phyloP scores from a whole-genome alignment of 2,113 vertebrate genomes.

The Tor tambroides region DNA sequence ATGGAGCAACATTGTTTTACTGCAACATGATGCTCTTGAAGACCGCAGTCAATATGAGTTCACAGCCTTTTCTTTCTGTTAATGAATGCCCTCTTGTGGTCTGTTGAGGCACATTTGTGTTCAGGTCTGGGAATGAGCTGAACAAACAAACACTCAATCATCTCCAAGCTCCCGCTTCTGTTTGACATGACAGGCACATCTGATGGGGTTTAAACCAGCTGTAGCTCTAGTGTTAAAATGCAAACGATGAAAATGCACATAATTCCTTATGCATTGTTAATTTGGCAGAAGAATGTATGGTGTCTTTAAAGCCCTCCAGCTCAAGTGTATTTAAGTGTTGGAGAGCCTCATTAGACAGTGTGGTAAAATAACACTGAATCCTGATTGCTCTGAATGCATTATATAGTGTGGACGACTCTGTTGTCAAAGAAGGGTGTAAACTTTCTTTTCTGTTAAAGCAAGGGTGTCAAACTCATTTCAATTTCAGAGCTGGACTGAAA shows the following conservation, averaged over 20 bases:
- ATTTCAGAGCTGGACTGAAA: not conserved
- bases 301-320: not conserved
- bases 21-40: not conserved
- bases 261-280: slow-evolving; percentile 17
- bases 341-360: slow-evolving; percentile 43
- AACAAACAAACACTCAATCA: not conserved
- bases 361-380: slow-evolving; percentile 42
- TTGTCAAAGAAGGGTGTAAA: not conserved
- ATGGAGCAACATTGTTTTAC: not conserved
- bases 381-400: slow-evolving; percentile 3
- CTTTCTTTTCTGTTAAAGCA: not conserved
- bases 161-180: not conserved
- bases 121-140: not conserved
- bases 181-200: not conserved
- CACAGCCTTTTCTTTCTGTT: slow-evolving; percentile 9
- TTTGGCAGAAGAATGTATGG: not conserved
- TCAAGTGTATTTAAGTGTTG: slow-evolving; percentile 40
- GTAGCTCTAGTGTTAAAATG: not conserved
- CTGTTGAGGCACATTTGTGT: not conserved
- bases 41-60: not conserved
- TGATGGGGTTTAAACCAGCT: not conserved
- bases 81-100: slow-evolving; percentile 51
- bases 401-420: not conserved
- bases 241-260: slow-evolving; percentile 21
- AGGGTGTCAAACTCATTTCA: not conserved